Evolutionary conservation across 2,797 vertebrate genomes (phyloP).

Genomic region (Microctenopoma stevenorrisi): DNA sequence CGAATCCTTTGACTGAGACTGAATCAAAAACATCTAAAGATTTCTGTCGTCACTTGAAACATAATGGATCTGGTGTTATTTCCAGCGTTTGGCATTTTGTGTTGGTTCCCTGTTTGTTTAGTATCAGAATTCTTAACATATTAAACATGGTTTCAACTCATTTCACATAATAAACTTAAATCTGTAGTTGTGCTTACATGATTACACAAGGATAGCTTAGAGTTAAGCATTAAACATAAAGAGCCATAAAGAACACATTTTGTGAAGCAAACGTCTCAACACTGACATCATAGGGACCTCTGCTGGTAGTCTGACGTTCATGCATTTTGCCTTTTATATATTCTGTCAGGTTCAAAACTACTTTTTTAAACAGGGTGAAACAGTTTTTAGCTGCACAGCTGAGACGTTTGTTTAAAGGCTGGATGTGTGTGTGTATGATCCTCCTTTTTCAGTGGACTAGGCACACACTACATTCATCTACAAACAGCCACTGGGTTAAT

Average conservation of each 20-base stretch:
- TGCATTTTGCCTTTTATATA: no score
- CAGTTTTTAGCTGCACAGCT: not conserved
- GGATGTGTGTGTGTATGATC: not conserved
- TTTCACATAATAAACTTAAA: no score
- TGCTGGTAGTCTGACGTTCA: conserved; percentile 43
- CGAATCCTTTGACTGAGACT: not conserved
- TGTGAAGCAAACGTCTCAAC: not conserved
- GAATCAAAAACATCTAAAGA: conserved; percentile 55
- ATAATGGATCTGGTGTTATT: not conserved
- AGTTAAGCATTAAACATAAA: not conserved
- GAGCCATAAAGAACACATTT: not conserved
- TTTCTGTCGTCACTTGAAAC: not conserved
- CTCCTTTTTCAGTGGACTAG: not conserved
- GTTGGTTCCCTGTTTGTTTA: not conserved
- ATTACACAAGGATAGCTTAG: not conserved
- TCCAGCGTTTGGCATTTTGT: not conserved
- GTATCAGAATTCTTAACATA: not conserved
- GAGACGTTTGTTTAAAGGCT: not conserved
- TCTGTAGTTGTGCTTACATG: no score
- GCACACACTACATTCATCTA: conserved; percentile 4
- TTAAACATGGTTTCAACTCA: no score
- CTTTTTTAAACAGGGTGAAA: no score
- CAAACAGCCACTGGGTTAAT: not conserved
- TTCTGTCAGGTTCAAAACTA: no score
- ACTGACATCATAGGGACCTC: conserved; percentile 66